phyloP scores from a whole-genome alignment of 2,888 invertebrate species.

The Xestoiulus laeticollis region DNA sequence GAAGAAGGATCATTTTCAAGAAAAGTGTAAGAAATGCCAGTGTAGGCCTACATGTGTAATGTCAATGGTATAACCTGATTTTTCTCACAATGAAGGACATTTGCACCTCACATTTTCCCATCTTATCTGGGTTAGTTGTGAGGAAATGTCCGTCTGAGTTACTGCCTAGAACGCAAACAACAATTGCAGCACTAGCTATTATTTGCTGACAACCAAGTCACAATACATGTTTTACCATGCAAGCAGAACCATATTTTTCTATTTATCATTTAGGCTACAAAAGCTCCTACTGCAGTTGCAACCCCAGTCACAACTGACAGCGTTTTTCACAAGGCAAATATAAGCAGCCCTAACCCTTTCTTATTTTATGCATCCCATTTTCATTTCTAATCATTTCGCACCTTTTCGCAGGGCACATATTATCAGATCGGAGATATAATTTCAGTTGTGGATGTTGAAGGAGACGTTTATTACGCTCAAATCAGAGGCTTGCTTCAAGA shows the following conservation, averaged over 20 bases:
- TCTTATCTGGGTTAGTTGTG: too few relatives aligned
- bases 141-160: too few relatives aligned
- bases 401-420: slow-evolving; percentile 68
- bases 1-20: slow-evolving; percentile 80
- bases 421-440: slow-evolving; percentile 92
- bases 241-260: too few relatives aligned
- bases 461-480: slow-evolving; percentile 85
- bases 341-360: not conserved
- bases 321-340: slow-evolving; percentile 75
- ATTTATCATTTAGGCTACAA: slow-evolving; percentile 73
- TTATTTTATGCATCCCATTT: not conserved
- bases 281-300: slow-evolving; percentile 82
- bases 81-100: too few relatives aligned
- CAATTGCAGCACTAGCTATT: too few relatives aligned
- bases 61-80: too few relatives aligned
- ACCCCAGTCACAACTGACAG: slow-evolving; percentile 83
- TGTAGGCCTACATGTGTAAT: too few relatives aligned
- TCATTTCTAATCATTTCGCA: not conserved
- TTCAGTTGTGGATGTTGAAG: slow-evolving; percentile 80
- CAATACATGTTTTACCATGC: not conserved
- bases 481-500: slow-evolving; percentile 88
- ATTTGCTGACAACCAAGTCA: too few relatives aligned
- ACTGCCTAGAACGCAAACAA: too few relatives aligned
- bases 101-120: too few relatives aligned
- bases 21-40: slow-evolving; percentile 66